phyloP scores from a whole-genome alignment of 2,888 invertebrate genomes.

The Strigamia maritima region DNA sequence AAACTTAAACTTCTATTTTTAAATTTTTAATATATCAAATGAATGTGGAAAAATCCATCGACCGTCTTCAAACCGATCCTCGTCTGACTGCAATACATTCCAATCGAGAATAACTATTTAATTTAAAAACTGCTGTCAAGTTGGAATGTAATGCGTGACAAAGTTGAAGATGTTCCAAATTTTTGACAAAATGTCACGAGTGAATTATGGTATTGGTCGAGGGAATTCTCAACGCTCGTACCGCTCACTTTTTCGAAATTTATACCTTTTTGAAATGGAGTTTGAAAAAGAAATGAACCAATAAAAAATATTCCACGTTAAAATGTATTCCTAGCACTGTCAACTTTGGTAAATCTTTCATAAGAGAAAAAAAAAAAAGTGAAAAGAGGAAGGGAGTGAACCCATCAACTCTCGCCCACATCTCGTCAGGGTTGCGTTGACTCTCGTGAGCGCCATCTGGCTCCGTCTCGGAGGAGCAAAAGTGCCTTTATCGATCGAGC shows the following conservation, averaged over 20 bases:
- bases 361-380: neutral
- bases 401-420: conserved; percentile 30
- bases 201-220: conserved; percentile 22
- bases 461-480: conserved; percentile 26
- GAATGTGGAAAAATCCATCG: no score
- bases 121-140: neutral
- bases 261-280: conserved; percentile 30
- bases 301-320: conserved; percentile 34
- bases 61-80: no score
- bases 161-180: conserved; percentile 7
- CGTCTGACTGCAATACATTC: no score
- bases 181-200: conserved; percentile 23
- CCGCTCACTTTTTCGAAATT: conserved; percentile 28
- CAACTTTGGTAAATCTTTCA: conserved; percentile 34
- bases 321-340: conserved; percentile 32
- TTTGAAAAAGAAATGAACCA: conserved; percentile 32
- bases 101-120: neutral
- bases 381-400: neutral
- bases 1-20: no score
- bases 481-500: conserved; percentile 29
- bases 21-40: no score
- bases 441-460: conserved; percentile 32
- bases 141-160: neutral
- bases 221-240: conserved; percentile 20
- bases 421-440: conserved; percentile 25